Conservation (phyloP, 1,140 invertebrate species). For the Drosophila leontia region DNA sequence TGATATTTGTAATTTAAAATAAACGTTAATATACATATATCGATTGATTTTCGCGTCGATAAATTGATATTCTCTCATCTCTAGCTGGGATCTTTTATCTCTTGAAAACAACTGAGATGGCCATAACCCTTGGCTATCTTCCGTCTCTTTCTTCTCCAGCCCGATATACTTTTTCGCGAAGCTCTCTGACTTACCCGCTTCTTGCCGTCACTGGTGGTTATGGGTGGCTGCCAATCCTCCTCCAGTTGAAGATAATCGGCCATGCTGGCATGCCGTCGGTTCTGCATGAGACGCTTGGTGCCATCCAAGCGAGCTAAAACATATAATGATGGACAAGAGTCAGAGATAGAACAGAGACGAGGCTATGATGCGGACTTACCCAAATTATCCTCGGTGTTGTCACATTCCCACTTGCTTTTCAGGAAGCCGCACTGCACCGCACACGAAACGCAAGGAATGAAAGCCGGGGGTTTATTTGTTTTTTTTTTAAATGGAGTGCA, state of each 20-base stretch:
- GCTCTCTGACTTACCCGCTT: conserved; percentile 92
- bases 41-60: background rate
- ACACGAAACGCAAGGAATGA: conserved; percentile 31
- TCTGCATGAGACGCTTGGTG: conserved; percentile 87
- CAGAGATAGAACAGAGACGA: background rate
- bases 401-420: conserved; percentile 84
- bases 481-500: conserved; percentile 16
- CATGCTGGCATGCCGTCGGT: conserved; percentile 88
- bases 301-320: conserved; percentile 94
- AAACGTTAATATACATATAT: no score
- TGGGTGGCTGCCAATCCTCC: conserved; percentile 89
- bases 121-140: background rate
- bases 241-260: conserved; percentile 96
- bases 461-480: conserved; percentile 2
- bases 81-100: background rate
- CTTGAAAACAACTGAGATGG: background rate
- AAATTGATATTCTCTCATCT: background rate
- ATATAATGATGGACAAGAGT: background rate
- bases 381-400: conserved; percentile 74
- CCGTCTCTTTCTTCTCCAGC: background rate
- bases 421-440: conserved; percentile 72
- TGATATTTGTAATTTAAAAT: no score
- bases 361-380: conserved; percentile 60
- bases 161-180: no score
- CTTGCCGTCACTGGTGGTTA: conserved; percentile 90